Conservation (phyloP, 2,888 invertebrate genomes). For the Pristionchus mayeri region DNA sequence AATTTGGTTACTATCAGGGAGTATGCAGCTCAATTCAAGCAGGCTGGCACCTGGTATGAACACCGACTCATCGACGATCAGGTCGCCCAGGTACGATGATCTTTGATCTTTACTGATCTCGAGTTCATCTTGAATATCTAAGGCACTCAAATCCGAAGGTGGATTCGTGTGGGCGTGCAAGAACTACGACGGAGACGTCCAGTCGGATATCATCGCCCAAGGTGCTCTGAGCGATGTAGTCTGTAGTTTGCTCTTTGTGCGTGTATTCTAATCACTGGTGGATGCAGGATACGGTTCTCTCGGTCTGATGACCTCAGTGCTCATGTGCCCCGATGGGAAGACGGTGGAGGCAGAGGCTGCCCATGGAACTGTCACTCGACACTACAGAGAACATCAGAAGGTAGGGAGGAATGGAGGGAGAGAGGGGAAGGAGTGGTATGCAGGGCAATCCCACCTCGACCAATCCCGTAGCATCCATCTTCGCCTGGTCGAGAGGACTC, state of each 20-base stretch:
- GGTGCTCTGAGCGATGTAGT: constrained; percentile 49
- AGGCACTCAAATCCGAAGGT: constrained; percentile 83
- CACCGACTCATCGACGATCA: constrained; percentile 92
- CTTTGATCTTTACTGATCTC: neutral
- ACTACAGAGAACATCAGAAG: constrained; percentile 78
- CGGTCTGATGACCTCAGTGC: constrained; percentile 84
- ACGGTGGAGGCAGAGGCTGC: constrained; percentile 81
- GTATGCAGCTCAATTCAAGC: constrained; percentile 86
- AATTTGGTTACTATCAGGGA: constrained; percentile 75
- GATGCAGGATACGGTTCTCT: constrained; percentile 84
- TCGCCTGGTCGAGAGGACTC: constrained; percentile 91
- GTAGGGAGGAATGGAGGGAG: constrained; percentile 31
- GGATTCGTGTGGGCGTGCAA: constrained; percentile 94
- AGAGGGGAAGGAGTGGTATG: neutral
- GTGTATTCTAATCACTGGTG: neutral
- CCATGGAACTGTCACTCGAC: constrained; percentile 81
- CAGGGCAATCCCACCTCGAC: constrained; percentile 88
- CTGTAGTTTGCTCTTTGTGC: neutral
- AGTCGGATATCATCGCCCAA: constrained; percentile 89
- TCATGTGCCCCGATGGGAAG: constrained; percentile 81
- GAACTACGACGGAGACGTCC: constrained; percentile 90
- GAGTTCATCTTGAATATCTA: no score
- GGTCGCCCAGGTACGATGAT: constrained; percentile 79
- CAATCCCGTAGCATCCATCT: constrained; percentile 92
- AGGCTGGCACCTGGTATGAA: constrained; percentile 89